Conservation (phyloP, 2,113 vertebrate species). For the Odocoileus virginianus region DNA sequence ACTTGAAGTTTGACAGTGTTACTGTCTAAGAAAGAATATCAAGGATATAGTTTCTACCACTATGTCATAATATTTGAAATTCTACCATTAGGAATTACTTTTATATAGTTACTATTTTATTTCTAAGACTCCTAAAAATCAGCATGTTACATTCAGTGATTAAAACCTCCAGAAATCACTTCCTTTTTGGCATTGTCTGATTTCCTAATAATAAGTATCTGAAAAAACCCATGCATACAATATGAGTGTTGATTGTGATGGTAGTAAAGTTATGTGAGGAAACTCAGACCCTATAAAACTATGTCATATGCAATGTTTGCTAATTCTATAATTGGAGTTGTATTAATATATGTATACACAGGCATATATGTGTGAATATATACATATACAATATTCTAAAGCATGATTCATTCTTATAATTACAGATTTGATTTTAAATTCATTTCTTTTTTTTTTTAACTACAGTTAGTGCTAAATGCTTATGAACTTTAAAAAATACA, state of each 20-base stretch:
- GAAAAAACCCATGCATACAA: neutral
- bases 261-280: neutral
- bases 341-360: neutral
- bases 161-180: neutral
- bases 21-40: neutral
- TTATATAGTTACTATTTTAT: neutral
- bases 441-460: neutral
- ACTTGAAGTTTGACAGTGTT: neutral
- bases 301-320: neutral
- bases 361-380: neutral
- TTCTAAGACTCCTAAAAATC: neutral
- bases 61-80: neutral
- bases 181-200: neutral
- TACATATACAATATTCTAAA: neutral
- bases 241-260: neutral
- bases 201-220: neutral
- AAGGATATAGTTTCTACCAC: neutral
- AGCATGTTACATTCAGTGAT: neutral
- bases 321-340: neutral
- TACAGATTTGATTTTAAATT: neutral
- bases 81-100: neutral
- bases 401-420: neutral
- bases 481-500: neutral
- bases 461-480: neutral
- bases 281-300: neutral